Conservation (phyloP, 2,888 invertebrate species). For the Ypsolopha sequella region DNA sequence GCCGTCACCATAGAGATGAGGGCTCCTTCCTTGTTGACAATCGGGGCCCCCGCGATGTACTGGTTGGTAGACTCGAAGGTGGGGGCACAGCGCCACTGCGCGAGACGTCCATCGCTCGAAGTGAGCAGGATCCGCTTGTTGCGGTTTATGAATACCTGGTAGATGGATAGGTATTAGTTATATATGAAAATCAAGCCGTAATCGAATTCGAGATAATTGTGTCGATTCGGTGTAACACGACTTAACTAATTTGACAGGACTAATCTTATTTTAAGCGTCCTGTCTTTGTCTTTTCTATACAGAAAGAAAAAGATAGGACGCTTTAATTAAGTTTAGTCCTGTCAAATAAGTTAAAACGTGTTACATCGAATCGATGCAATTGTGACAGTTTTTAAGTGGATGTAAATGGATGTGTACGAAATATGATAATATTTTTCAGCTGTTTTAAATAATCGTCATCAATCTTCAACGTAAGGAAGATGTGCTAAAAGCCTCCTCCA, state of each 20-base stretch:
- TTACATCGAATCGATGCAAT: too few species aligned
- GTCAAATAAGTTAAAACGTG: too few species aligned
- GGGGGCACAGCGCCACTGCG: slow-evolving; percentile 54
- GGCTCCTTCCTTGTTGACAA: slow-evolving; percentile 36
- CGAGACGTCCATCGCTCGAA: slow-evolving; percentile 46
- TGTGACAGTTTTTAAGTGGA: too few species aligned
- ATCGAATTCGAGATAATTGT: neutral
- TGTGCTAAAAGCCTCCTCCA: neutral
- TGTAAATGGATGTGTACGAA: too few species aligned
- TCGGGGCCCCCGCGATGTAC: slow-evolving; percentile 44
- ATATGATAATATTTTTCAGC: too few species aligned
- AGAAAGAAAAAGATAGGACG: too few species aligned
- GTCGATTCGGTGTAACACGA: too few species aligned
- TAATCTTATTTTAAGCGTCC: too few species aligned
- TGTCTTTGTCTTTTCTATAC: too few species aligned
- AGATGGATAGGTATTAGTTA: neutral
- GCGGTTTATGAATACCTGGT: slow-evolving; percentile 58
- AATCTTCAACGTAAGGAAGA: neutral
- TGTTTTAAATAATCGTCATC: too few species aligned
- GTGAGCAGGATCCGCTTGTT: slow-evolving; percentile 42
- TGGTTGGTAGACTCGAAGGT: slow-evolving; percentile 54
- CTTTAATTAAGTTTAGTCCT: too few species aligned
- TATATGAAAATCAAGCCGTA: neutral
- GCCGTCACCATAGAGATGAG: slow-evolving; percentile 52
- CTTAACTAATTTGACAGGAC: too few species aligned